These are phyloP conservation scores for Reticulitermes lucifugus DNA, from an alignment of 2,888 invertebrate genomes.

Conservation along the genomic window DNA sequence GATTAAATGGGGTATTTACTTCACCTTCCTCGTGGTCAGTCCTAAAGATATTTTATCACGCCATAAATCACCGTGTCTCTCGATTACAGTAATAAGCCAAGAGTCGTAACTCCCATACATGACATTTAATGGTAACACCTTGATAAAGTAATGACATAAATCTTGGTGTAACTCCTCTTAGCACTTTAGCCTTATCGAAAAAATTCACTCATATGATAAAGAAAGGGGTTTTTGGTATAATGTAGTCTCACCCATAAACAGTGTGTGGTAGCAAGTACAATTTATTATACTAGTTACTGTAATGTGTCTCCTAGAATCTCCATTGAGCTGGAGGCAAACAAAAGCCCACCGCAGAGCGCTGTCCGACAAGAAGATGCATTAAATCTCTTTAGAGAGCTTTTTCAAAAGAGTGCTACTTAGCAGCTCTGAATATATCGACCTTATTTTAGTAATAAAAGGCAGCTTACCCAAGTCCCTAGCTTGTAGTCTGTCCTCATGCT, in stretches of 20 bases:
- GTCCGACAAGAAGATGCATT: slow-evolving; percentile 17
- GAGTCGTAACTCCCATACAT: not conserved
- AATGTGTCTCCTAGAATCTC: slow-evolving; percentile 24
- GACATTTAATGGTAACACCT: not conserved
- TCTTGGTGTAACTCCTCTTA: not conserved
- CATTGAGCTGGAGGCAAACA: slow-evolving; percentile 9
- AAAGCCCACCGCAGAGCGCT: slow-evolving; percentile 3
- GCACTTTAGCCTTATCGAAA: not conserved
- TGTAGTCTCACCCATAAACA: slow-evolving; percentile 8
- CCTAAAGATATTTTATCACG: not conserved
- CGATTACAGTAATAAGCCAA: not conserved
- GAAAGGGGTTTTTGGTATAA: not conserved
- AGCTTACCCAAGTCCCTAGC: not conserved
- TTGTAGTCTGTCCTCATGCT: not conserved
- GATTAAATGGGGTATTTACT: no score
- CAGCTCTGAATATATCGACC: slow-evolving; percentile 25
- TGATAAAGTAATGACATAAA: not conserved
- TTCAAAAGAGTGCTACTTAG: slow-evolving; percentile 17
- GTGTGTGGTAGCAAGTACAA: not conserved
- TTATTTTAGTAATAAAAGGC: slow-evolving; percentile 23
- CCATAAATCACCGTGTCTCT: not conserved
- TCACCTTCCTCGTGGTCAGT: no score
- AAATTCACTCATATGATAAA: slow-evolving; percentile 24
- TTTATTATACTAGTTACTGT: slow-evolving; percentile 16
- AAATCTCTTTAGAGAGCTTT: not conserved